A percentile compares a stretch with the other conserved stretches of the same genome.
Evolutionary conservation across 2,797 vertebrate species (phyloP).

Genomic region (Neosilurus hyrtlii): DNA sequence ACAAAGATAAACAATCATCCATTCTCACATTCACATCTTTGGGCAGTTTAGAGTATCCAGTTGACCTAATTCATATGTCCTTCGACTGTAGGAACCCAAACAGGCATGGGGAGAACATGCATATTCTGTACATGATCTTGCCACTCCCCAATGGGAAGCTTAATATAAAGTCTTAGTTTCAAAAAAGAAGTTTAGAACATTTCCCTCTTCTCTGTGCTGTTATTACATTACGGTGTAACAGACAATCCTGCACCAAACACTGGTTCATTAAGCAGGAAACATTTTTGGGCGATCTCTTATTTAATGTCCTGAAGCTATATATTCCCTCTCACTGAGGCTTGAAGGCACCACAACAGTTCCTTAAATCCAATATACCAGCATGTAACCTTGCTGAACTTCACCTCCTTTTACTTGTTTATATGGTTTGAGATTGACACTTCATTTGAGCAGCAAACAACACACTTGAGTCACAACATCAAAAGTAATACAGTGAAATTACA

Average conservation of each 20-base stretch:
- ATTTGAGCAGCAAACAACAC: slow-evolving; percentile 42
- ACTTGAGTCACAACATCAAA: slow-evolving; percentile 19
- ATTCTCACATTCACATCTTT: too few species aligned
- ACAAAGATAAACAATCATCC: too few species aligned
- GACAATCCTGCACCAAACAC: slow-evolving; percentile 1
- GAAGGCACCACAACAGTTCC: slow-evolving; percentile 19
- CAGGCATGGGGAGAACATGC: too few species aligned
- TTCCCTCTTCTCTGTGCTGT: neutral
- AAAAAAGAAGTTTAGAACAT: slow-evolving; percentile 2
- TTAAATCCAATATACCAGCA: slow-evolving; percentile 25
- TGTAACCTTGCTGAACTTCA: slow-evolving; percentile 20
- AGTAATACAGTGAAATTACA: slow-evolving; percentile 2
- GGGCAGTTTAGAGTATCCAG: too few species aligned
- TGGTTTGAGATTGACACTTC: slow-evolving; percentile 28
- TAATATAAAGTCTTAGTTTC: neutral
- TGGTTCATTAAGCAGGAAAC: neutral
- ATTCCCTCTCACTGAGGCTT: slow-evolving; percentile 29
- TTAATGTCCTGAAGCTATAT: neutral
- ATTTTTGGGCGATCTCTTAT: neutral
- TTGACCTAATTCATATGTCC: too few species aligned
- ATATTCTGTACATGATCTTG: too few species aligned
- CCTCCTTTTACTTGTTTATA: slow-evolving; percentile 39
- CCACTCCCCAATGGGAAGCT: too few species aligned
- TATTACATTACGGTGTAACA: slow-evolving; percentile 13
- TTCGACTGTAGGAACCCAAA: too few species aligned